Conservation (phyloP, 2,888 invertebrate genomes). For the Scaptomyza reducta region DNA sequence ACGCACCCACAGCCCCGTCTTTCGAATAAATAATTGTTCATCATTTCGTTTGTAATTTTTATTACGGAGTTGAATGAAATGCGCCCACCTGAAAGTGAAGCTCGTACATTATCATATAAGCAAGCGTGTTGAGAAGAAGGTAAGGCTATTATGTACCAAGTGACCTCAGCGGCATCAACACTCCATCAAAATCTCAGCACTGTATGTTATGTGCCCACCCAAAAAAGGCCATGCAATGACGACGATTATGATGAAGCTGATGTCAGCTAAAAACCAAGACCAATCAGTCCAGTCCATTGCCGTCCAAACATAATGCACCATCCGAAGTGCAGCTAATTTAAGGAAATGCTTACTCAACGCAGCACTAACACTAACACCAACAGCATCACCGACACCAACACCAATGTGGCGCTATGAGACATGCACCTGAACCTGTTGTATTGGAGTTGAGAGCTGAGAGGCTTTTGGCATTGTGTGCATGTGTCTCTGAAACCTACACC, state of each 20-base stretch:
- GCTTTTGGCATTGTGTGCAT: conserved; percentile 31
- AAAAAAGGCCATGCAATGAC: conserved; percentile 66
- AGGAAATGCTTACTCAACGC: conserved; percentile 71
- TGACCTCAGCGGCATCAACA: conserved; percentile 69
- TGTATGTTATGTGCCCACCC: conserved; percentile 70
- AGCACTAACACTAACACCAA: conserved; percentile 21
- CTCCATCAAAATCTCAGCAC: conserved; percentile 73
- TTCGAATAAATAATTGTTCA: conserved; percentile 13
- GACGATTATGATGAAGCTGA: conserved; percentile 31
- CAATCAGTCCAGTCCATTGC: conserved; percentile 7
- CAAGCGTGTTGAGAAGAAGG: conserved; percentile 11
- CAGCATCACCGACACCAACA: conserved; percentile 8
- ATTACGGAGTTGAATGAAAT: conserved; percentile 52
- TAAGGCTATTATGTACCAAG: conserved; percentile 58
- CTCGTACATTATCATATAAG: conserved; percentile 63
- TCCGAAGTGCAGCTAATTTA: conserved; percentile 76
- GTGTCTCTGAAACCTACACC: conserved; percentile 54
- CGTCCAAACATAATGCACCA: conserved; percentile 56
- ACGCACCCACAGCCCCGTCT: neutral
- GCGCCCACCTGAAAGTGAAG: conserved; percentile 66
- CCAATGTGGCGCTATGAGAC: conserved; percentile 5
- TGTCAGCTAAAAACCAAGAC: conserved; percentile 34
- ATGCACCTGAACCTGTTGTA: conserved; percentile 20
- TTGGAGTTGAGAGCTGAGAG: conserved; percentile 9
- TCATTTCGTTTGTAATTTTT: conserved; percentile 45